Evolutionary conservation across 2,113 vertebrate species (phyloP).

Genomic region (Ondatra zibethicus): DNA sequence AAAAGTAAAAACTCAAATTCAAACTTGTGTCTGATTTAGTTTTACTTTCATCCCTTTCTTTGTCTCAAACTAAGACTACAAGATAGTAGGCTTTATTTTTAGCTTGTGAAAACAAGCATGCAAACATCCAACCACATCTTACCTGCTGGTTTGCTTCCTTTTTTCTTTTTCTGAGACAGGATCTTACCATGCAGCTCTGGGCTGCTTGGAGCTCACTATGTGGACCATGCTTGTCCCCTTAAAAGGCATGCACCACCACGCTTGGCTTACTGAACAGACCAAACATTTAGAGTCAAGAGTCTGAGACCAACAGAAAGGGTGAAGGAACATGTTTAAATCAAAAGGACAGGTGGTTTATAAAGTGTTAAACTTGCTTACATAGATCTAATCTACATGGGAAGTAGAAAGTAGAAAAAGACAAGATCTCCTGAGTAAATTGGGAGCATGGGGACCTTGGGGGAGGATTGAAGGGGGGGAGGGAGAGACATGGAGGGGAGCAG

Average conservation of each 20-base stretch:
- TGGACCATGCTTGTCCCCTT: background rate
- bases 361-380: background rate
- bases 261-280: background rate
- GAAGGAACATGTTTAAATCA: background rate
- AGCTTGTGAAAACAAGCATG: background rate
- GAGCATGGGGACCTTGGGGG: too few species aligned
- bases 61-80: background rate
- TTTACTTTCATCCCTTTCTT: background rate
- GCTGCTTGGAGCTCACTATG: background rate
- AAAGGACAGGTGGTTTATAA: background rate
- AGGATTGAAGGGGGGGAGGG: too few species aligned
- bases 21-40: background rate
- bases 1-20: slow-evolving; percentile 66
- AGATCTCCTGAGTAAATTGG: too few species aligned
- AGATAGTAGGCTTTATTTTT: background rate
- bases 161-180: background rate
- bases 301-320: slow-evolving; percentile 1
- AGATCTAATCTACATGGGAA: too few species aligned
- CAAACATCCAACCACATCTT: background rate
- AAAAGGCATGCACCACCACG: background rate
- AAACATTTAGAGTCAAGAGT: background rate
- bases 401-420: too few species aligned
- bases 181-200: background rate
- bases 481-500: too few species aligned
- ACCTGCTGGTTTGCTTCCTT: background rate